A percentile compares a stretch with the other conserved stretches of the same genome.
phyloP scores from a whole-genome alignment of 2,888 invertebrate genomes.

The Drosophila heteroneura region DNA sequence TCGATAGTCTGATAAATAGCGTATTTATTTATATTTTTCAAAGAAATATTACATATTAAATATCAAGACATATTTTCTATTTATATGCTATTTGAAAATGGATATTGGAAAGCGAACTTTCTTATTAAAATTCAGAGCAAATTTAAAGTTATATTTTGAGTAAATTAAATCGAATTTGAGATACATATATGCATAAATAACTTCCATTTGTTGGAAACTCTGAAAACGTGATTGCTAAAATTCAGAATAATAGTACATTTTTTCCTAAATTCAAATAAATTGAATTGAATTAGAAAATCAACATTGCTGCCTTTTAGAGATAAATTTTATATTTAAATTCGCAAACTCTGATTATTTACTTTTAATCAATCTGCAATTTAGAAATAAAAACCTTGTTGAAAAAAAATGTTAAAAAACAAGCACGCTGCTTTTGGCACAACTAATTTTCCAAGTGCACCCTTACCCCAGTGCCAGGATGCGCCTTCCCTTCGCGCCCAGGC shows the following conservation, averaged over 20 bases:
- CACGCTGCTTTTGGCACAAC: background rate
- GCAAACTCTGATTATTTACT: background rate
- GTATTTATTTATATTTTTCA: background rate
- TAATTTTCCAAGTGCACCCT: constrained; percentile 2
- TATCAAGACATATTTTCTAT: background rate
- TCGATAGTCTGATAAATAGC: background rate
- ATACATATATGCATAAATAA: background rate
- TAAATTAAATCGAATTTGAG: background rate
- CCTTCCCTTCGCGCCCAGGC: constrained; percentile 20
- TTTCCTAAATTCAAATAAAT: background rate
- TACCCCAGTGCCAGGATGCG: constrained; percentile 31
- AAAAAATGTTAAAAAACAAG: background rate
- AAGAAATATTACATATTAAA: background rate
- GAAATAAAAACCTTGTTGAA: background rate
- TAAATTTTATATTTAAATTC: background rate
- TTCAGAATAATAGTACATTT: background rate
- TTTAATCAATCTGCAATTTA: background rate
- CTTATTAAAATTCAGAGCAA: background rate
- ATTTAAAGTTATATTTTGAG: background rate
- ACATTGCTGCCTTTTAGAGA: background rate
- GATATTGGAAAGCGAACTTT: background rate
- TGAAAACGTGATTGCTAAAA: background rate
- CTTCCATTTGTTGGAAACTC: background rate
- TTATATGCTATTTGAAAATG: background rate
- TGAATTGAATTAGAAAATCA: background rate